phyloP scores from a whole-genome alignment of 2,797 vertebrate species.

The Sarcoramphus papa region DNA sequence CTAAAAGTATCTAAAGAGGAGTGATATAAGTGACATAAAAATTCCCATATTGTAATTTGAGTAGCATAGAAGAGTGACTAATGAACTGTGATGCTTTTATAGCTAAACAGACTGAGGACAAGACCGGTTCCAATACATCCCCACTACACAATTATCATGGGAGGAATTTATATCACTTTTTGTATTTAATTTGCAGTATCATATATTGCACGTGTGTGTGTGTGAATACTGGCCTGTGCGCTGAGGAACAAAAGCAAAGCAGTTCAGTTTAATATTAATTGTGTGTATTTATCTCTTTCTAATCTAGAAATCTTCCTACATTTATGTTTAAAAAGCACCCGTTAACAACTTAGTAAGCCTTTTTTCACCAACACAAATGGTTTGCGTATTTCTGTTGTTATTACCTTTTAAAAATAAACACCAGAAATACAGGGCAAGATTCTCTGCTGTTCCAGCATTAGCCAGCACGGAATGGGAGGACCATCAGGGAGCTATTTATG shows the following conservation, averaged over 20 bases:
- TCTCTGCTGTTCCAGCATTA: not conserved
- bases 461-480: not conserved
- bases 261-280: not conserved
- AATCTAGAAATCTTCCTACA: not conserved
- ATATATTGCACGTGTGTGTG: not conserved
- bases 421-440: not conserved
- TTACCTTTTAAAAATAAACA: not conserved
- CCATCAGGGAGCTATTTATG: not conserved
- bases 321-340: not conserved
- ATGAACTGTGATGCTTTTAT: not conserved
- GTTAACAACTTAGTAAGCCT: not conserved
- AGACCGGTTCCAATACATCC: not conserved
- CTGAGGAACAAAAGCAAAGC: not conserved
- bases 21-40: conserved; percentile 12
- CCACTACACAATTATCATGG: not conserved
- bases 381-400: not conserved
- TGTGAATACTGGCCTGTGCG: not conserved
- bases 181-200: not conserved
- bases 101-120: not conserved
- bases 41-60: not conserved
- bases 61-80: not conserved
- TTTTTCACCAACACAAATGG: not conserved
- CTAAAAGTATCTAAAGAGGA: not conserved
- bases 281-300: not conserved
- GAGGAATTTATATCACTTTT: not conserved